A percentile compares a stretch with the other conserved stretches of the same genome.
These are phyloP conservation scores for Heliangelus exortis DNA, from an alignment of 2,797 vertebrate genomes.

Conservation along the genomic window DNA sequence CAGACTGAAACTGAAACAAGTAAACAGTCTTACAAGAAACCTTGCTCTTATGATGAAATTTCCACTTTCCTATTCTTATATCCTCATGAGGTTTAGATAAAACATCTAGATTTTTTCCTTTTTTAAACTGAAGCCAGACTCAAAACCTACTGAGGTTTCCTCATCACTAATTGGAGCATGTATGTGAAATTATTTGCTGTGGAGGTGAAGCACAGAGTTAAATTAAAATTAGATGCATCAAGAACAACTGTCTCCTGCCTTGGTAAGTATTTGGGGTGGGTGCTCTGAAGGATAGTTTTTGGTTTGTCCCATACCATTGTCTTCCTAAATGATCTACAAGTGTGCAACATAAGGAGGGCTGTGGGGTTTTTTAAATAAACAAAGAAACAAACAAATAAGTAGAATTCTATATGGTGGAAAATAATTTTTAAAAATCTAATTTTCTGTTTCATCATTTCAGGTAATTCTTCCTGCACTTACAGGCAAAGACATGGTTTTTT, in stretches of 20 bases:
- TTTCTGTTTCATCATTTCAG: neutral
- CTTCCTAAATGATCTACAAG: neutral
- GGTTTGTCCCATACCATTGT: neutral
- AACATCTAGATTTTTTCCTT: slow-evolving; percentile 3
- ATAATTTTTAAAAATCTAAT: neutral
- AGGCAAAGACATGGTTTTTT: neutral
- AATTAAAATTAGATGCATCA: slow-evolving; percentile 47
- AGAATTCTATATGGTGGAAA: neutral
- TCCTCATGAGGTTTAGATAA: neutral
- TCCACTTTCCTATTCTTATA: slow-evolving; percentile 24
- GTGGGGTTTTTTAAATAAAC: neutral
- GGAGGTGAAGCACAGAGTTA: slow-evolving; percentile 26
- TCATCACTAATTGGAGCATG: slow-evolving; percentile 12
- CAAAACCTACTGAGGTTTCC: slow-evolving; percentile 35
- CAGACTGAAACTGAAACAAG: slow-evolving; percentile 15
- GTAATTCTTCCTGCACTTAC: neutral
- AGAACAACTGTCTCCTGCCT: neutral
- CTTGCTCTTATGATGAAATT: neutral
- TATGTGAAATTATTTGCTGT: slow-evolving; percentile 33
- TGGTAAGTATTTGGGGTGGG: neutral
- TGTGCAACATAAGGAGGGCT: neutral
- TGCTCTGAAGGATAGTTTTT: neutral
- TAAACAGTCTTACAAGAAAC: neutral
- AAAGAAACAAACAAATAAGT: neutral
- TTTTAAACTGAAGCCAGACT: slow-evolving; percentile 21